Evolutionary conservation across 2,797 vertebrate species (phyloP).

Genomic region (Cossypha polioptera): DNA sequence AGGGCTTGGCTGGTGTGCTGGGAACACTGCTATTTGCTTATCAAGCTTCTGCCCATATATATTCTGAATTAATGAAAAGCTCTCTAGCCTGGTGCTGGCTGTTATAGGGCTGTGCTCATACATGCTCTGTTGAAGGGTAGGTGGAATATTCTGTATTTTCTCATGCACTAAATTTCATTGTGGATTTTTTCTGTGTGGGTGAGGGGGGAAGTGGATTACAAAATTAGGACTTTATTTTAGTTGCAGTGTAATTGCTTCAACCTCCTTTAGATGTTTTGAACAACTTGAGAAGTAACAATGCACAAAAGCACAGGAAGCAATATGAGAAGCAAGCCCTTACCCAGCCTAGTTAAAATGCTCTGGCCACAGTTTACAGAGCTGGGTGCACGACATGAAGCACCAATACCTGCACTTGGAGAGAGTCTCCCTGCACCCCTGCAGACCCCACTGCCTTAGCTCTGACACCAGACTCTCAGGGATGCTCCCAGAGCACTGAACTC

Average conservation of each 20-base stretch:
- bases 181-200: slow-evolving; percentile 62
- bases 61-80: slow-evolving; percentile 44
- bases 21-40: slow-evolving; percentile 65
- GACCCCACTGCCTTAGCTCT: not conserved
- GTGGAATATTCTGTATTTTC: slow-evolving; percentile 67
- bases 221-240: slow-evolving; percentile 67
- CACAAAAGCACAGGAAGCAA: slow-evolving; percentile 68
- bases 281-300: slow-evolving; percentile 62
- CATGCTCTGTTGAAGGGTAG: slow-evolving; percentile 45
- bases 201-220: slow-evolving; percentile 60
- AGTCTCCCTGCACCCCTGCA: not conserved
- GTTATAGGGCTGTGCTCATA: slow-evolving; percentile 57
- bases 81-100: not conserved
- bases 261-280: slow-evolving; percentile 69
- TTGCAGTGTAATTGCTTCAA: slow-evolving; percentile 61
- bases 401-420: not conserved
- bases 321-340: slow-evolving; percentile 49
- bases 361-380: slow-evolving; percentile 17
- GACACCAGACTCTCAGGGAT: rapidly evolving
- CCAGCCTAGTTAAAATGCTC: slow-evolving; percentile 25
- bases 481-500: not conserved
- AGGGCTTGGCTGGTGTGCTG: slow-evolving; percentile 62
- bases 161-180: slow-evolving; percentile 65
- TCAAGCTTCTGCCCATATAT: slow-evolving; percentile 52
- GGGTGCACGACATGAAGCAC: not conserved